Percentiles rank a stretch among this genome's conserved stretches.
Conservation (phyloP, 1,140 invertebrate genomes). For the Drosophila prosaltans region DNA sequence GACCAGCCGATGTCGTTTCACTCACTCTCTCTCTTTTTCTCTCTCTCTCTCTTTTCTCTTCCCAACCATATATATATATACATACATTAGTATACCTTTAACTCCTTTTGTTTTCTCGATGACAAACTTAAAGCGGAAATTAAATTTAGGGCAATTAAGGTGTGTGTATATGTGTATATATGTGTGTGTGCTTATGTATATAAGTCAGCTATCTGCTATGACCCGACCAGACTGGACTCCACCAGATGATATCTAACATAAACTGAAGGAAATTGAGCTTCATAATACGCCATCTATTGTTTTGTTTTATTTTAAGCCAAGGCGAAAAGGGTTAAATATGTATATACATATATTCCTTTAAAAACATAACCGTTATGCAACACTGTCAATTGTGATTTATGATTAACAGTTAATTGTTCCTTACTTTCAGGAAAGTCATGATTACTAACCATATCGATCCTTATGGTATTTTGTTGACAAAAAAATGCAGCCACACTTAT, state of each 20-base stretch:
- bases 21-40: background rate
- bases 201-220: background rate
- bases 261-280: background rate
- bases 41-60: background rate
- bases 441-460: too few relatives aligned
- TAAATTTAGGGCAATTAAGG: constrained; percentile 75
- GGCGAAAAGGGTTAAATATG: too few relatives aligned
- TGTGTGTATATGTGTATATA: background rate
- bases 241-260: background rate
- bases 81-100: constrained; percentile 17
- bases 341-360: too few relatives aligned
- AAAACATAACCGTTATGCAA: too few relatives aligned
- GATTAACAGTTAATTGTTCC: too few relatives aligned
- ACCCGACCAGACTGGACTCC: background rate
- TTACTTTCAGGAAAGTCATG: too few relatives aligned
- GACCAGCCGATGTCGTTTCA: constrained; percentile 27
- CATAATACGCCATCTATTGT: background rate
- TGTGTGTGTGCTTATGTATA: background rate
- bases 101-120: constrained; percentile 62
- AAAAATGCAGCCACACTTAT: background rate
- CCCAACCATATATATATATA: constrained; percentile 13
- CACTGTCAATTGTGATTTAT: too few relatives aligned
- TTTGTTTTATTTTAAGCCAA: background rate
- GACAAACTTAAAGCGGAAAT: constrained; percentile 77
- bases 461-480: background rate